Evolutionary conservation across 2,888 invertebrate species (phyloP).

Genomic region (Mesochorus sp.): DNA sequence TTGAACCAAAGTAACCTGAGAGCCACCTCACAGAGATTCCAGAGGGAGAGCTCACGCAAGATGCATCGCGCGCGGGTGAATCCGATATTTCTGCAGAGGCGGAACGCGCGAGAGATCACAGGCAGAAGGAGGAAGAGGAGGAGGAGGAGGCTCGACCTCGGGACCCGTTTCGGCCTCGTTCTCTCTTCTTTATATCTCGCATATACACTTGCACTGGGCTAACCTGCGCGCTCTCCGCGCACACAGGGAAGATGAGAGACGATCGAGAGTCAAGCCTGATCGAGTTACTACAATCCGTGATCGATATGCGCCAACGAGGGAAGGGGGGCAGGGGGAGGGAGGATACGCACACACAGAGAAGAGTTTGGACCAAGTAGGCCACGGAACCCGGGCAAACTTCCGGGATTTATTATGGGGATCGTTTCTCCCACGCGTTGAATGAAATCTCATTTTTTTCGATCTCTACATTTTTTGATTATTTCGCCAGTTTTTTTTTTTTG

Average conservation of each 20-base stretch:
- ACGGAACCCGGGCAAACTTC: constrained; percentile 40
- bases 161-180: constrained; percentile 50
- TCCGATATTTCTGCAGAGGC: constrained; percentile 62
- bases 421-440: not conserved
- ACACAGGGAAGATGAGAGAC: constrained; percentile 53
- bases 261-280: constrained; percentile 65
- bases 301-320: constrained; percentile 65
- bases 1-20: constrained; percentile 51
- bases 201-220: not conserved
- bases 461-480: not conserved
- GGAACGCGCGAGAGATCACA: constrained; percentile 24
- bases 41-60: constrained; percentile 40
- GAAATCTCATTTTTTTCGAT: too few species aligned
- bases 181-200: constrained; percentile 1
- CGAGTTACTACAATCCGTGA: constrained; percentile 65
- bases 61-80: constrained; percentile 59
- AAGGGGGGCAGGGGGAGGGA: constrained; percentile 61
- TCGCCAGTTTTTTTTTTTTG: not conserved
- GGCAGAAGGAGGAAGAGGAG: constrained; percentile 9
- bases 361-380: constrained; percentile 39
- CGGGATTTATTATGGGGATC: constrained; percentile 33
- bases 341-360: constrained; percentile 16
- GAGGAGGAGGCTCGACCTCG: constrained; percentile 53
- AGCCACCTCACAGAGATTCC: constrained; percentile 56
- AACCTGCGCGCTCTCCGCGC: constrained; percentile 1